These are phyloP conservation scores for Drosophila virilis DNA, from an alignment of 1,140 invertebrate species.

Conservation along the genomic window DNA sequence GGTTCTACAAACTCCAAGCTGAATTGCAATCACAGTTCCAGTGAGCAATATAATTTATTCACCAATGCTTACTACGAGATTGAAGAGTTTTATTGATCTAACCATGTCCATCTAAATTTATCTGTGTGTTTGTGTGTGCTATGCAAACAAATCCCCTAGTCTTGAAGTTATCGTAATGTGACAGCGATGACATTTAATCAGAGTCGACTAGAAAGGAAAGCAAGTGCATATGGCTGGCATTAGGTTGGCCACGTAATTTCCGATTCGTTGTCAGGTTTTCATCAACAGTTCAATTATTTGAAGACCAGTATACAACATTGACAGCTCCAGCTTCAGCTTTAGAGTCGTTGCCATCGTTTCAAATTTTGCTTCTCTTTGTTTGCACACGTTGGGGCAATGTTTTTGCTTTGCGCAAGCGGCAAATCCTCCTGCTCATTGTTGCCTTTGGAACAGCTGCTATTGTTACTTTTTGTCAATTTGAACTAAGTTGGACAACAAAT, in stretches of 20 bases:
- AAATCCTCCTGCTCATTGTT: constrained; percentile 51
- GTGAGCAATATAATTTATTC: too few relatives aligned
- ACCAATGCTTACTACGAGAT: too few relatives aligned
- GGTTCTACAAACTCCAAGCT: too few relatives aligned
- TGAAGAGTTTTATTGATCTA: too few relatives aligned
- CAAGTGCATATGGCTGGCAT: background rate
- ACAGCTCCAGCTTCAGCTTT: constrained; percentile 54
- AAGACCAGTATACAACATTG: constrained; percentile 24
- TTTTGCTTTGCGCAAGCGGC: constrained; percentile 39
- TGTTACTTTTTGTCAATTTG: constrained; percentile 74
- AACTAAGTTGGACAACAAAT: constrained; percentile 80
- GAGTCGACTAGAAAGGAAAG: background rate
- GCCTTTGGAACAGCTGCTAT: constrained; percentile 77
- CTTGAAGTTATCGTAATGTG: too few relatives aligned
- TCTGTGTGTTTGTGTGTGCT: too few relatives aligned
- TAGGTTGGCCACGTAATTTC: constrained; percentile 8
- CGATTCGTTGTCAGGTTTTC: constrained; percentile 8
- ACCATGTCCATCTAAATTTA: too few relatives aligned
- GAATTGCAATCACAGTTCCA: too few relatives aligned
- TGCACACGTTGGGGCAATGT: constrained; percentile 61
- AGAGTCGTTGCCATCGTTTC: constrained; percentile 55
- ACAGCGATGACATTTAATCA: too few relatives aligned
- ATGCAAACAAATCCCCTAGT: too few relatives aligned
- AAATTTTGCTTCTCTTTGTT: constrained; percentile 57
- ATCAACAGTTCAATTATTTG: constrained; percentile 17